These are phyloP conservation scores for Paracentrotus lividus DNA, from an alignment of 53 echinoderm and acorn worm species.

Conservation along the genomic window DNA sequence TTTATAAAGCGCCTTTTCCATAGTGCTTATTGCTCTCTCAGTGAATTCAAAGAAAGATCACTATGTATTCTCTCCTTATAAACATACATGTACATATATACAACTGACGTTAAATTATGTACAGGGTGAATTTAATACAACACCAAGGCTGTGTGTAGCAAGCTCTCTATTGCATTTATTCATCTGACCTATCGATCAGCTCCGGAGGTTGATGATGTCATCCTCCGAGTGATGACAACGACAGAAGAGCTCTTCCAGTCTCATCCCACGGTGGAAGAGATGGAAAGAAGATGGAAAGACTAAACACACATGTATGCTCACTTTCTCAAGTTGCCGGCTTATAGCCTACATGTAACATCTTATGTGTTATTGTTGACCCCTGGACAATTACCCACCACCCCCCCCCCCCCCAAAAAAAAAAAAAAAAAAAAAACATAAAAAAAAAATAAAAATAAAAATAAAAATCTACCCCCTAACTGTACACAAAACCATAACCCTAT, in stretches of 20 bases:
- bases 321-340: conserved; percentile 8
- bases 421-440: too few relatives aligned
- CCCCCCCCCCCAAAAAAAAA: too few relatives aligned
- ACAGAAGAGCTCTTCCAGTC: conserved; percentile 25
- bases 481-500: too few relatives aligned
- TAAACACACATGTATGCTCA: conserved; percentile 22
- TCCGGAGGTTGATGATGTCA: conserved; percentile 41
- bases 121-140: not conserved
- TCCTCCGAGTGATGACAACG: conserved; percentile 13
- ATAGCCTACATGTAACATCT: not conserved
- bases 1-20: too few relatives aligned
- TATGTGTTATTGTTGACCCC: too few relatives aligned
- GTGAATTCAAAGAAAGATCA: too few relatives aligned
- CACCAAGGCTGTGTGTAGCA: conserved; percentile 17
- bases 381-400: too few relatives aligned
- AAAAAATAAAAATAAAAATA: too few relatives aligned
- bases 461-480: too few relatives aligned
- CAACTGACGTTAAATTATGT: not conserved
- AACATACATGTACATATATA: not conserved
- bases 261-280: not conserved
- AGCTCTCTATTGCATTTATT: conserved; percentile 51
- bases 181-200: conserved; percentile 51
- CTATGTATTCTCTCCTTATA: too few relatives aligned
- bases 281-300: too few relatives aligned
- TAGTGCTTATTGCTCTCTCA: too few relatives aligned